Base-by-base conservation (phyloP, 2,797 vertebrate species). In the Danio aesculapii region DNA sequence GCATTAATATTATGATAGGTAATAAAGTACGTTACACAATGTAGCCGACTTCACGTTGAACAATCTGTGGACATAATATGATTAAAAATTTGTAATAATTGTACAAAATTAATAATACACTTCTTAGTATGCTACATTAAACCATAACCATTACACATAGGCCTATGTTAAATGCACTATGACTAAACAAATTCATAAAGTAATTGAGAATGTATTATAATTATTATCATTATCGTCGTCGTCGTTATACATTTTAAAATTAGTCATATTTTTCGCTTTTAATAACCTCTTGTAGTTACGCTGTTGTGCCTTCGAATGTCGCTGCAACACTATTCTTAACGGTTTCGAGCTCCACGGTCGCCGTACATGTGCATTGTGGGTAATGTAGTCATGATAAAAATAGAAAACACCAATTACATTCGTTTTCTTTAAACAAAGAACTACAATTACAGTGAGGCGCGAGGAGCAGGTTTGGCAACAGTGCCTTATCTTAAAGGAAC, bases 1-100 rank as follows among this genome's bases (percentile, higher is more conserved):
- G 1, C 30, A 30, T n/a, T n/a, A n/a, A 3, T 30, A 30, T 12
- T 41, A 1, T 8, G 21, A 62, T 94, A 95, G 17, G 96, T 86
- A 67, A 90, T 76, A 0, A 11, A 95, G 92, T 0, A 87, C 84
- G 0, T 93, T 95, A 95, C 44, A 92, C 78, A 0, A 95, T 52
- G 0, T 95, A 96, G 78, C 95, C 95, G 0, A 91, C 91, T 85
- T 94, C 90, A 0, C 95, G 96, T 12, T 76, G 90, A 66, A 94
- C 81, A 84, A 96, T 91, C 95, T 96, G 73, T 12, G 61, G 39
- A 62, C 5, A 75, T 7, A 58, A 75, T 7, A 58, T 6, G 16
- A 64, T 49, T 19, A 46, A 21, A 14, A 21, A 11, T 30, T 19
- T 61, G 13, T 6, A 17, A 57, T 6, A 17, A 57, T 5, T 10